Evolutionary conservation across 1,140 invertebrate genomes (phyloP).

Genomic region (Panulirus ornatus): DNA sequence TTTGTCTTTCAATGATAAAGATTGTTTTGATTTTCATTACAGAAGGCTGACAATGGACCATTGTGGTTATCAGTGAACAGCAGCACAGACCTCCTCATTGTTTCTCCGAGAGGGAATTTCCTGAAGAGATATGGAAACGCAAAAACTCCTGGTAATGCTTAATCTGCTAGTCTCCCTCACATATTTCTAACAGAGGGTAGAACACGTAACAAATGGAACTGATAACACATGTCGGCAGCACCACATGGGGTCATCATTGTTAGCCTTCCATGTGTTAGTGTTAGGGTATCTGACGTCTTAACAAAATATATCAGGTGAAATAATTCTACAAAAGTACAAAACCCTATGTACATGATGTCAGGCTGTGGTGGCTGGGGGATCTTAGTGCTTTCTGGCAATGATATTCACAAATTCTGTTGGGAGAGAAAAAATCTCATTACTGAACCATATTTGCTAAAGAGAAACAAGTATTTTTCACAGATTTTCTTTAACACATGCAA

Average conservation of each 20-base stretch:
- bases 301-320: conserved; percentile 70
- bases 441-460: background rate
- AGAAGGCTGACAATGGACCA: conserved; percentile 61
- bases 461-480: background rate
- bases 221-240: background rate
- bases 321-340: conserved; percentile 65
- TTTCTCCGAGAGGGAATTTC: background rate
- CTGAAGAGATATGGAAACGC: too few relatives aligned
- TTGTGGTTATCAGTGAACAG: background rate
- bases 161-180: too few relatives aligned
- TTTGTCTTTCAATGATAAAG: conserved; percentile 28
- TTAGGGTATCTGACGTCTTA: conserved; percentile 51
- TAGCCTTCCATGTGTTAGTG: conserved; percentile 49
- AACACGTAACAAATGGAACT: background rate
- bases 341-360: conserved; percentile 51
- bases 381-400: conserved; percentile 66
- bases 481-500: background rate
- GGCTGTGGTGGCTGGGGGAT: conserved; percentile 16
- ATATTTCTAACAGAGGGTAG: background rate
- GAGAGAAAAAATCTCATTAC: background rate
- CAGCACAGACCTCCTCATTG: background rate
- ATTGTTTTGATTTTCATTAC: conserved; percentile 60
- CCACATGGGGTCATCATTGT: conserved; percentile 28
- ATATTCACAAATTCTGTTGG: conserved; percentile 65
- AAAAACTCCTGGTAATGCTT: background rate